Evolutionary conservation across 2,888 invertebrate genomes (phyloP), one percentile per base, ranked within the genome.

Genomic region (Drosophila yooni): DNA sequence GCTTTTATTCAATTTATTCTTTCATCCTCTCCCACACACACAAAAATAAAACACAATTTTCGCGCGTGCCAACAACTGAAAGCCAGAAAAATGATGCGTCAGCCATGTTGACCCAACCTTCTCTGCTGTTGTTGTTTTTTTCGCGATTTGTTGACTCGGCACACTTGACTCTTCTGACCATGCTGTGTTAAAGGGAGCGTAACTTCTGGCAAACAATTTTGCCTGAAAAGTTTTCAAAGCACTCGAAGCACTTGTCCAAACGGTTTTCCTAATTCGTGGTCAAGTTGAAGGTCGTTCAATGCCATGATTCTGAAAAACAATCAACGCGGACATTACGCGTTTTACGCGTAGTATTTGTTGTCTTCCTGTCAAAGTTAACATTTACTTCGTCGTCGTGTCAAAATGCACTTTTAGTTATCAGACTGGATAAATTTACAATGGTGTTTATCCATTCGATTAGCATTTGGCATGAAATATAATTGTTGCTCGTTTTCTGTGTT

Each of bases 21-120:
- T 56, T 56, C 36, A 52, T n/a, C n/a, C n/a, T 18, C n/a, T 27
- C 25, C 25, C 3, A 10, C 27, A 27, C 34, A 54, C 27, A 29
- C 11, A 21, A 2, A 27, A 21, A 25, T 25, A 27, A 62, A 43
- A 63, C 70, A 46, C 64, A 70, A 70, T 74, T 77, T 70, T 65
- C 52, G 79, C 89, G 79, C 79, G 78, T 83, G 87, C 89, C 46
- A 25, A 46, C 15, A 46, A 4, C 46, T 25, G 46, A 46, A 25
- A 46, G 70, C 58, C 57, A 59, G 40, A 66, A 66, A 46, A 59
- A 54, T 69, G 64, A 63, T 46, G 69, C 69, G 68, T 74, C 73
- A 74, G 73, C 64, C 48, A 36, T 31, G 18, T 60, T 52, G 34
- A 36, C 43, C 52, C 50, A 34, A 21, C 52, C 68, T 65, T 46